phyloP scores from a whole-genome alignment of 2,113 vertebrate species.

The Diglossa brunneiventris region DNA sequence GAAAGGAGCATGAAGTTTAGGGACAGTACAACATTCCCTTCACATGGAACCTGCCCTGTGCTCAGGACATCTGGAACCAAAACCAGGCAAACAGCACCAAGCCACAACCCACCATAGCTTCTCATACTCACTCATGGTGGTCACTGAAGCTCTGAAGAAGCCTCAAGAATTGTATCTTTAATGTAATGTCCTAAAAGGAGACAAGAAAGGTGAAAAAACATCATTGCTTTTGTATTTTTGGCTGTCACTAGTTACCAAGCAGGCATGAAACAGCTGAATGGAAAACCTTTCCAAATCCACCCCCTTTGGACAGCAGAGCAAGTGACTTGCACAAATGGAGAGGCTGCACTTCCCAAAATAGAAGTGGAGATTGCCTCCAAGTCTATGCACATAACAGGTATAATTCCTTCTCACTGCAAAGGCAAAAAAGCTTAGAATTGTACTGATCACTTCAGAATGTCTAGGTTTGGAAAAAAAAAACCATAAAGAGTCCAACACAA shows the following conservation, averaged over 20 bases:
- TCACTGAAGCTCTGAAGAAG: constrained; percentile 98
- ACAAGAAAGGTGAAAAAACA: neutral
- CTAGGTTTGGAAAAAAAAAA: neutral
- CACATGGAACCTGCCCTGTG: fast-evolving
- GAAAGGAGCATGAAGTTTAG: neutral
- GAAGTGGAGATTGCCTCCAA: neutral
- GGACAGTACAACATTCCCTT: neutral
- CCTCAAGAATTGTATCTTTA: constrained; percentile 97
- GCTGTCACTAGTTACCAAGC: neutral
- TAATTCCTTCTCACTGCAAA: neutral
- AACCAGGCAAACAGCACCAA: neutral
- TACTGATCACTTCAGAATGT: neutral
- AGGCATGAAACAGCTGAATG: neutral
- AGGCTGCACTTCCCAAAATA: neutral
- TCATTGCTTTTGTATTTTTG: neutral
- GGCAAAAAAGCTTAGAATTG: neutral
- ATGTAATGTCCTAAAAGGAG: constrained; percentile 89
- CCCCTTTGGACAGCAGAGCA: neutral
- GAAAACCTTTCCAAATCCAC: neutral
- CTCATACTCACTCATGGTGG: constrained; percentile 93
- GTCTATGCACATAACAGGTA: neutral
- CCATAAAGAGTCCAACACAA: neutral
- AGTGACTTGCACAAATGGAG: neutral
- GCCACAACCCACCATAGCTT: neutral
- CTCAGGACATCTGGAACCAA: neutral